Conservation (phyloP, 2,797 vertebrate genomes). For the Rallus crepitans region DNA sequence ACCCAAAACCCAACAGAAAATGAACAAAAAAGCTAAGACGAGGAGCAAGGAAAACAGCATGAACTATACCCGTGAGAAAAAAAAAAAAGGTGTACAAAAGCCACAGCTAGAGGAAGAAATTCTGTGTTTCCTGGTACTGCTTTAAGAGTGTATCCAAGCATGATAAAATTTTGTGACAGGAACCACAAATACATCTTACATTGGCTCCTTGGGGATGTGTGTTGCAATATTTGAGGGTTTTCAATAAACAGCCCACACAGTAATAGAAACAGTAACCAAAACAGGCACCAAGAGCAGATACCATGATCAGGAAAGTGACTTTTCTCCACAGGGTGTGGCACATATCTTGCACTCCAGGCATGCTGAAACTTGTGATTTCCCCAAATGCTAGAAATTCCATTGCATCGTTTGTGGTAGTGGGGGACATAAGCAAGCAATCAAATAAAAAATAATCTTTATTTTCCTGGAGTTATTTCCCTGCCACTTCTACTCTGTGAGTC, state of each 20-base stretch:
- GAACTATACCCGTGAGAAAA: neutral
- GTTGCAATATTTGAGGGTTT: neutral
- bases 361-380: neutral
- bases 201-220: neutral
- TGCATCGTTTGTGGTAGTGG: neutral
- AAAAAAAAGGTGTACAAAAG: neutral
- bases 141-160: neutral
- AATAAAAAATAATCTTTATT: neutral
- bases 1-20: neutral
- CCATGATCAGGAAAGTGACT: neutral
- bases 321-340: neutral
- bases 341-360: neutral
- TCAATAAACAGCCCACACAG: neutral
- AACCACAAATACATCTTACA: neutral
- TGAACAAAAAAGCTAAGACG: neutral
- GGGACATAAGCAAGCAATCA: neutral
- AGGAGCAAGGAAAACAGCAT: neutral
- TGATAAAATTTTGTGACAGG: neutral
- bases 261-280: neutral
- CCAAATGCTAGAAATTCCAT: neutral
- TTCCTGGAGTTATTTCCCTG: neutral
- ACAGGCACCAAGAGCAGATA: neutral
- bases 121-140: neutral
- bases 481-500: neutral
- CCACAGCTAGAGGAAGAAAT: neutral